These are phyloP conservation scores for Drosophila kikkawai DNA, from an alignment of 1,140 invertebrate genomes.

Conservation along the genomic window DNA sequence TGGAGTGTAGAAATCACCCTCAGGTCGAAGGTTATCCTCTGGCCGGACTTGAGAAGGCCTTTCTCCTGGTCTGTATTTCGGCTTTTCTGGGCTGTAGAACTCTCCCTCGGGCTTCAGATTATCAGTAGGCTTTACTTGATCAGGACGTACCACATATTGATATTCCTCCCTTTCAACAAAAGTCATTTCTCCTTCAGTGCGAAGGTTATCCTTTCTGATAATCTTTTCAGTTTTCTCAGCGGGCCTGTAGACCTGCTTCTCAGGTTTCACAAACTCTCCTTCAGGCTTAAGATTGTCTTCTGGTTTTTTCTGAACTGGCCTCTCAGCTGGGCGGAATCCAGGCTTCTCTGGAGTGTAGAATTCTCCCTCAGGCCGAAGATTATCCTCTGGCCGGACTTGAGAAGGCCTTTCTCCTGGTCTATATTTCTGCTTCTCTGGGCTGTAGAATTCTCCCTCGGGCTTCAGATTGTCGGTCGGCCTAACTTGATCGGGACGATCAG, in stretches of 20 bases:
- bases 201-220: constrained; percentile 87
- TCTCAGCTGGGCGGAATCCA: too few species aligned
- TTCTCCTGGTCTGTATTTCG: not conserved
- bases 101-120: not conserved
- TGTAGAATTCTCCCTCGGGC: too few species aligned
- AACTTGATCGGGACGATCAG: too few species aligned
- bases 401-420: too few species aligned
- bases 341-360: too few species aligned
- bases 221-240: constrained; percentile 86
- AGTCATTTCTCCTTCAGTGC: constrained; percentile 87
- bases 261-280: constrained; percentile 26
- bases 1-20: constrained; percentile 86
- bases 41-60: constrained; percentile 64
- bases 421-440: too few species aligned
- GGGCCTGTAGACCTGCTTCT: constrained; percentile 86
- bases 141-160: constrained; percentile 86
- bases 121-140: constrained; percentile 85
- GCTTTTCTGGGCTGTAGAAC: too few species aligned
- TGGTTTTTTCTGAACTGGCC: too few species aligned
- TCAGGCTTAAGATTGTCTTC: constrained; percentile 27
- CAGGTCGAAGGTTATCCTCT: constrained; percentile 86
- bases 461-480: too few species aligned
- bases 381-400: too few species aligned
- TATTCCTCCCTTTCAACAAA: constrained; percentile 84
- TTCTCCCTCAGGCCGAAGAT: too few species aligned